A percentile compares a stretch with the other conserved stretches of the same genome.
Conservation (phyloP, 2,797 vertebrate genomes). For the Mormyrus hasselquistii region DNA sequence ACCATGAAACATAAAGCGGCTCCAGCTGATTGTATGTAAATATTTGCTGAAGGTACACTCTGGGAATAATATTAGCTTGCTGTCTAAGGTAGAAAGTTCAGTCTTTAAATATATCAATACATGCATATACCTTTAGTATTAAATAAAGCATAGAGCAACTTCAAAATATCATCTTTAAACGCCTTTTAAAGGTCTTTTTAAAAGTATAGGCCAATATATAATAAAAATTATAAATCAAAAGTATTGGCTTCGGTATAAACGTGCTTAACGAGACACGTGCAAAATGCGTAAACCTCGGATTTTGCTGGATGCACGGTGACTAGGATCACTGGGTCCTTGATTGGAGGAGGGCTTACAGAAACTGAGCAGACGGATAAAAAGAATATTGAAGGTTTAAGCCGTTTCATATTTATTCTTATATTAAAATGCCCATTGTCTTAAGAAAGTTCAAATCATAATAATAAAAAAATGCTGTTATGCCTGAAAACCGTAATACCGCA, state of each 20-base stretch:
- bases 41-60: background rate
- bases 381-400: background rate
- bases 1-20: background rate
- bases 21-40: background rate
- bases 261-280: background rate
- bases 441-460: constrained; percentile 12
- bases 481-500: constrained; percentile 31
- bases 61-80: background rate
- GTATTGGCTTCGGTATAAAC: background rate
- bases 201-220: background rate
- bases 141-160: background rate
- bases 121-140: background rate
- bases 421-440: background rate
- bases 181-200: background rate
- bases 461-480: background rate
- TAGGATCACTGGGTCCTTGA: background rate
- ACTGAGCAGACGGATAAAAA: background rate
- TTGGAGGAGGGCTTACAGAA: background rate
- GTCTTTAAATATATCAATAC: background rate
- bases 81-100: background rate
- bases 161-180: background rate
- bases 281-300: background rate
- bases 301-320: background rate
- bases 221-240: background rate
- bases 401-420: constrained; percentile 4